phyloP scores from a whole-genome alignment of 1,140 invertebrate genomes.

The Bradysia coprophila region DNA sequence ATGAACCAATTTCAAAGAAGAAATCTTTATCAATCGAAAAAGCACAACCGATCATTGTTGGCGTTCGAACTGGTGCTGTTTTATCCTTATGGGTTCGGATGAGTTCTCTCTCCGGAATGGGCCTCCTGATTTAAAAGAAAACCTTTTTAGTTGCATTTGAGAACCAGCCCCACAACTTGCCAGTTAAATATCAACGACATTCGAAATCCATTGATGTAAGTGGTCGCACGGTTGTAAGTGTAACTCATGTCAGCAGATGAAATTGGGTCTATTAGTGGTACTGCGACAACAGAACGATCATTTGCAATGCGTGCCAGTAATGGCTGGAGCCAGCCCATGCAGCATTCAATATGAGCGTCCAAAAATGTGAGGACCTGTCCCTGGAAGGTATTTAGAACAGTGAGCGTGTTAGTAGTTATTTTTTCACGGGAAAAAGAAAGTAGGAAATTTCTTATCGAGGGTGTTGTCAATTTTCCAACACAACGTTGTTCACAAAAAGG shows the following conservation, averaged over 20 bases:
- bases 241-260: conserved; percentile 93
- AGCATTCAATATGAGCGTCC: conserved; percentile 60
- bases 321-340: conserved; percentile 37
- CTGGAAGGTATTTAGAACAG: no score
- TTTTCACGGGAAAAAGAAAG: no score
- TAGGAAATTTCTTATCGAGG: no score
- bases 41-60: no score
- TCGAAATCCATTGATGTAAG: conserved; percentile 95
- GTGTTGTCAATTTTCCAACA: no score
- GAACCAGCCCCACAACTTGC: conserved; percentile 27
- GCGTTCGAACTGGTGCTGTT: conserved; percentile 64
- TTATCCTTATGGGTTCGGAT: conserved; percentile 38
- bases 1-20: conserved; percentile 80
- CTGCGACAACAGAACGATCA: conserved; percentile 23
- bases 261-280: conserved; percentile 90
- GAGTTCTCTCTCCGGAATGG: conserved; percentile 32
- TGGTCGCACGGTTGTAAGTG: conserved; percentile 84
- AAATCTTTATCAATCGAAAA: no score
- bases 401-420: no score
- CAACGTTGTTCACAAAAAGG: no score
- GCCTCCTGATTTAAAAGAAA: conserved; percentile 24
- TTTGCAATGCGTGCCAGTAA: conserved; percentile 26
- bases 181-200: conserved; percentile 97
- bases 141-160: neutral
- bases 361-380: conserved; percentile 52